A percentile compares a stretch with the other conserved stretches of the same genome.
These are phyloP conservation scores for Bombylius major DNA, from an alignment of 2,888 invertebrate genomes.

Conservation along the genomic window DNA sequence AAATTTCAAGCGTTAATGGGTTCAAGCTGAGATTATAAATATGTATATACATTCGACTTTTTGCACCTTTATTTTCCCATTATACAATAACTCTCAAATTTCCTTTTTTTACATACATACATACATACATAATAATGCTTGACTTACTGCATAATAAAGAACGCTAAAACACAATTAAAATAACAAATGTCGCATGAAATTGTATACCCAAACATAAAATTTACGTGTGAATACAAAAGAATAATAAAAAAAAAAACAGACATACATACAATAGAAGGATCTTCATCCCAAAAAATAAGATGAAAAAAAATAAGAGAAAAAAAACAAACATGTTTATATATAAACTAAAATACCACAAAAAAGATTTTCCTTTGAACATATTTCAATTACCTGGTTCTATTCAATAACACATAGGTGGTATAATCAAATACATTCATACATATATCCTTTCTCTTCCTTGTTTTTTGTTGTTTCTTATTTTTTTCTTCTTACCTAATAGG, in stretches of 20 bases:
- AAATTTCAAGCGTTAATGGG: no score
- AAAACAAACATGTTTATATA: conserved; percentile 8
- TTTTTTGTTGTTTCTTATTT: no score
- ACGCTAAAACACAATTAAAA: conserved; percentile 11
- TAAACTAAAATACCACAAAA: conserved; percentile 4
- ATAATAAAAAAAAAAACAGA: not conserved
- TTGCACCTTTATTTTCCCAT: not conserved
- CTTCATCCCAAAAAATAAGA: not conserved
- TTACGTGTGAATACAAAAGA: not conserved
- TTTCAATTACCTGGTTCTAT: not conserved
- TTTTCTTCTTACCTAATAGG: no score
- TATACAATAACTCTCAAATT: no score
- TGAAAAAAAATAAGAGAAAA: no score
- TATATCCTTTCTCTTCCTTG: no score
- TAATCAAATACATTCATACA: no score
- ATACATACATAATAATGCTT: not conserved
- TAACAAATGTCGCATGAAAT: conserved; percentile 13
- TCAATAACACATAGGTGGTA: not conserved
- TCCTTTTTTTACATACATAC: not conserved
- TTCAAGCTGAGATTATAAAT: no score
- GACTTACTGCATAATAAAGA: conserved; percentile 1
- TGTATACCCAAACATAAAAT: conserved; percentile 9
- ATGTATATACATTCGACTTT: no score
- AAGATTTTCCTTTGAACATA: not conserved
- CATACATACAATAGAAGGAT: conserved; percentile 1